phyloP scores from a whole-genome alignment of 2,888 invertebrate species.

The Perithous albicinctus region DNA sequence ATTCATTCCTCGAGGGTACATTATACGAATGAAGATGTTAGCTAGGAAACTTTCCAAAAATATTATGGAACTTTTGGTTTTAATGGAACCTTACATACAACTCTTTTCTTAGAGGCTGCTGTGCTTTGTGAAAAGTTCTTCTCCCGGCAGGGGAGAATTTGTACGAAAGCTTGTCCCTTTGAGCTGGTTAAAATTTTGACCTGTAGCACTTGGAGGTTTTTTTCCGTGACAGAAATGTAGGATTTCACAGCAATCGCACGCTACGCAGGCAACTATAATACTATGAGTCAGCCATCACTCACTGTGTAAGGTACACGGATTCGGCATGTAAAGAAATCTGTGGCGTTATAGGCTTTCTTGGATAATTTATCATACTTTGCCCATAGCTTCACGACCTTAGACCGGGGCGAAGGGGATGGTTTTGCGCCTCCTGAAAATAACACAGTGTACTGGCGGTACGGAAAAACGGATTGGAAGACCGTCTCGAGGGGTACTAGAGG shows the following conservation, averaged over 20 bases:
- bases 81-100: conserved; percentile 46
- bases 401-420: background rate
- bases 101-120: conserved; percentile 4
- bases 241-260: conserved; percentile 3
- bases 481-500: conserved; percentile 30
- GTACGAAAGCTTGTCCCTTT: conserved; percentile 16
- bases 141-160: conserved; percentile 2
- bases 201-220: conserved; percentile 11
- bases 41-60: conserved; percentile 53
- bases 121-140: conserved; percentile 48
- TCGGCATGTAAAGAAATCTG: conserved; percentile 49
- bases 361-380: conserved; percentile 55
- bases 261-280: conserved; percentile 1
- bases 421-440: conserved; percentile 21
- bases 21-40: conserved; percentile 27
- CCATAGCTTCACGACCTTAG: conserved; percentile 3
- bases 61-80: conserved; percentile 43
- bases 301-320: conserved; percentile 35
- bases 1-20: conserved; percentile 23
- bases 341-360: conserved; percentile 13
- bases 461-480: conserved; percentile 53
- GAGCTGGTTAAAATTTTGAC: background rate
- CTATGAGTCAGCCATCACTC: conserved; percentile 26
- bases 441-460: conserved; percentile 49
- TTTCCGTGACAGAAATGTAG: background rate